A percentile compares a stretch with the other conserved stretches of the same genome.
phyloP scores from a whole-genome alignment of 1,140 invertebrate genomes.

The Bombus difficillimus region DNA sequence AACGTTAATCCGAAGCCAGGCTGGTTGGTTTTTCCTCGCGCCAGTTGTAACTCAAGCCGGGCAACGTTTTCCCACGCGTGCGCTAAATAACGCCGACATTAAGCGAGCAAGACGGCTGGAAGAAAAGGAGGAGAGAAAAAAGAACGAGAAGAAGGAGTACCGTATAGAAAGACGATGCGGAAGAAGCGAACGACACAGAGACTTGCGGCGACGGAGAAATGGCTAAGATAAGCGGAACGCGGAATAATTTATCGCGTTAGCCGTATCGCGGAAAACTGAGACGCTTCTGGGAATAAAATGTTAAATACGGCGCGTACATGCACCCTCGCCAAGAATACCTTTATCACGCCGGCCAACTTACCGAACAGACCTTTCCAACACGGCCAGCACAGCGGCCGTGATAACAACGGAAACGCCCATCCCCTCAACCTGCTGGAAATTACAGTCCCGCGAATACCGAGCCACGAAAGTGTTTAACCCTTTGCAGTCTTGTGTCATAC shows the following conservation, averaged over 20 bases:
- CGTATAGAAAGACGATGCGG: constrained; percentile 26
- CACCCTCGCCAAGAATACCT: constrained; percentile 39
- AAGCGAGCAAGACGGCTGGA: constrained; percentile 33
- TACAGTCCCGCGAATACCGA: background rate
- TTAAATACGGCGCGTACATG: constrained; percentile 46
- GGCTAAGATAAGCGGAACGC: constrained; percentile 49
- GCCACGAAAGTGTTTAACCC: constrained; percentile 44
- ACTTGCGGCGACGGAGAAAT: background rate
- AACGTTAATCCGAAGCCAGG: background rate
- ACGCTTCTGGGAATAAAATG: constrained; percentile 57
- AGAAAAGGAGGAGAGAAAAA: background rate
- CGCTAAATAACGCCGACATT: constrained; percentile 47
- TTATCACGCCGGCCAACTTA: constrained; percentile 53
- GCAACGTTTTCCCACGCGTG: constrained; percentile 43
- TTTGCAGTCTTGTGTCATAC: background rate
- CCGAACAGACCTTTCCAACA: constrained; percentile 48
- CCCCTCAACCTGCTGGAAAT: background rate
- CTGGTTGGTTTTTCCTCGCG: background rate
- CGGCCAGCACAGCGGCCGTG: constrained; percentile 12
- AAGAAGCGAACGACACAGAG: constrained; percentile 36
- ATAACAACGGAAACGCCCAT: constrained; percentile 42
- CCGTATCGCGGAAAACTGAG: constrained; percentile 57
- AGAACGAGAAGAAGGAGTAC: background rate
- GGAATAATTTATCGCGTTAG: constrained; percentile 63
- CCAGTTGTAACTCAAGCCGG: constrained; percentile 23